A percentile compares a stretch with the other conserved stretches of the same genome.
phyloP scores from a whole-genome alignment of 2,797 vertebrate species.

The Anabacerthia variegaticeps region DNA sequence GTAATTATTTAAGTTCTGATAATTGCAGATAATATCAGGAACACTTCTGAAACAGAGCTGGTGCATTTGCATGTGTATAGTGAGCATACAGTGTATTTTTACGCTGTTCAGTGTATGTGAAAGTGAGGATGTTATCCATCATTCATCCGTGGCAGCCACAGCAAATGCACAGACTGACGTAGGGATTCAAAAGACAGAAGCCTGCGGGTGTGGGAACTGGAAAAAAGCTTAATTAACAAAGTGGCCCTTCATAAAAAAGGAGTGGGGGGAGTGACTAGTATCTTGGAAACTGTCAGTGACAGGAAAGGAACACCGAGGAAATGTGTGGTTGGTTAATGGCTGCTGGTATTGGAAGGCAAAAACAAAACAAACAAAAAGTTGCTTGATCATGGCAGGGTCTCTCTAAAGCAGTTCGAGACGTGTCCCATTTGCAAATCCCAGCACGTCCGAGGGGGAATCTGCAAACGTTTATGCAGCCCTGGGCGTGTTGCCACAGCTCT shows the following conservation, averaged over 20 bases:
- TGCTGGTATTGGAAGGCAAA: not conserved
- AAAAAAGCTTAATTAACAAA: conserved; percentile 47
- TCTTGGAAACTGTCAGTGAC: conserved; percentile 23
- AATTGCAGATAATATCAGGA: not conserved
- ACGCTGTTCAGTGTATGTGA: not conserved
- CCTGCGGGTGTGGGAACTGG: conserved; percentile 15
- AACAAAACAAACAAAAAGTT: conserved; percentile 25
- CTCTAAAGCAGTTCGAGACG: not conserved
- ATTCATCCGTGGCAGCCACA: not conserved
- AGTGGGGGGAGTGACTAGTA: not conserved
- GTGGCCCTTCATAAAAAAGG: conserved; percentile 11
- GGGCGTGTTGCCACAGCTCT: not conserved
- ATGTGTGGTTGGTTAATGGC: not conserved
- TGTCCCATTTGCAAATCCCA: conserved; percentile 1
- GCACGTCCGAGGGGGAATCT: not conserved
- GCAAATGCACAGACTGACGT: not conserved
- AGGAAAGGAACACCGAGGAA: conserved; percentile 15
- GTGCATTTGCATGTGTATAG: not conserved
- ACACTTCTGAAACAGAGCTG: not conserved
- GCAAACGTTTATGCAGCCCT: not conserved
- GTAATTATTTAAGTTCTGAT: not conserved
- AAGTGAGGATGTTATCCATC: not conserved
- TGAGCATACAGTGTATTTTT: not conserved
- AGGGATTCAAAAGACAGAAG: not conserved
- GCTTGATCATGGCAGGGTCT: not conserved